phyloP scores from a whole-genome alignment of 2,113 vertebrate genomes.

The Meleagris gallopavo region DNA sequence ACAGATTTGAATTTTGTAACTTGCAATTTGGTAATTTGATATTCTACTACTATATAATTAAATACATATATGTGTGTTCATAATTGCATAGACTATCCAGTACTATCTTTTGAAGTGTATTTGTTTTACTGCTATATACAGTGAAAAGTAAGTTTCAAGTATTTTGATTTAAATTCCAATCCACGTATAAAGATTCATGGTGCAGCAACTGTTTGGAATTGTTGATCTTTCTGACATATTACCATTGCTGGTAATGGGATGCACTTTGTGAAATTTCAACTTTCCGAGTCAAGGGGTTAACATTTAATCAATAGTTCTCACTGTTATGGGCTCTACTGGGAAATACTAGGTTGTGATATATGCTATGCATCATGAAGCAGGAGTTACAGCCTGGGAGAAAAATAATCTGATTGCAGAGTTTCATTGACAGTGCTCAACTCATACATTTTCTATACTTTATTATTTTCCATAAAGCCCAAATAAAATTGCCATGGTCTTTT shows the following conservation, averaged over 20 bases:
- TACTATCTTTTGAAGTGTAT: not conserved
- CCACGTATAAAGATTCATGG: not conserved
- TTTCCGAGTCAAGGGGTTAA: slow-evolving; percentile 46
- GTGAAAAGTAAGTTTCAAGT: not conserved
- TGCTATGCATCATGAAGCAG: slow-evolving; percentile 41
- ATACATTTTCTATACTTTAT: slow-evolving; percentile 41
- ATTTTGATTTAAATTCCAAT: slow-evolving; percentile 10
- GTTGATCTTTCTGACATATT: slow-evolving; percentile 18
- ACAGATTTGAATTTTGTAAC: not conserved
- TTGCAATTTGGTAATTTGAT: not conserved
- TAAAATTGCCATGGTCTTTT: slow-evolving; percentile 33
- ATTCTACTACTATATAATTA: not conserved
- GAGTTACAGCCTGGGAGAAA: slow-evolving; percentile 44
- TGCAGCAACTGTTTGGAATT: not conserved
- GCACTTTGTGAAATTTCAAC: slow-evolving; percentile 32
- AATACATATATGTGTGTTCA: not conserved
- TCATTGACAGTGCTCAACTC: slow-evolving; percentile 5
- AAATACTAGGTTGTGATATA: slow-evolving; percentile 49
- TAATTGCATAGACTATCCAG: not conserved
- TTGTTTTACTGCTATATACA: not conserved
- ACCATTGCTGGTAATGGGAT: not conserved
- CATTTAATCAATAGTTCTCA: slow-evolving; percentile 59
- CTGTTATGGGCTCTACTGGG: slow-evolving; percentile 32
- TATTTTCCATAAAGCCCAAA: slow-evolving; percentile 36
- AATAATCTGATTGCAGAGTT: slow-evolving; percentile 44